These are phyloP conservation scores for Geodia barretti DNA, from an alignment of 37 sponge, comb jelly and placozoan species.

Conservation along the genomic window DNA sequence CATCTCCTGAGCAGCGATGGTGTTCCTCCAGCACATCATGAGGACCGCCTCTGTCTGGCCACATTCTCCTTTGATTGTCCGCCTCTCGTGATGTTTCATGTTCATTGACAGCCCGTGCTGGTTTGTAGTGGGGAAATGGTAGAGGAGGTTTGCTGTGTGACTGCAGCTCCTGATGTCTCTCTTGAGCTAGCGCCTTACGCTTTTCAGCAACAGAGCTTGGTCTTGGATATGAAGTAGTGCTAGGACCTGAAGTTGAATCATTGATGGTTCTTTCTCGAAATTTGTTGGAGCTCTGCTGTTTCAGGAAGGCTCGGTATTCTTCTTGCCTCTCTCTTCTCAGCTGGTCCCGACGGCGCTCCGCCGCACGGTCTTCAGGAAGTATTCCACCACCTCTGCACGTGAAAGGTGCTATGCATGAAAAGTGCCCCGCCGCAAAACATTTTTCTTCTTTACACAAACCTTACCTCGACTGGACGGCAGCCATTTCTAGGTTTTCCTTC, in stretches of 20 bases:
- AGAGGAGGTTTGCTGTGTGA: background rate
- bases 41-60: too few species aligned
- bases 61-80: too few species aligned
- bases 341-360: background rate
- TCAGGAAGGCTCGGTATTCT: slow-evolving; percentile 34
- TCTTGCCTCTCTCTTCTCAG: slow-evolving; percentile 19
- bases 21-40: too few species aligned
- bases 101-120: background rate
- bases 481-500: slow-evolving; percentile 13
- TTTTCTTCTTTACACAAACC: background rate
- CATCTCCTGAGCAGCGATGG: too few species aligned
- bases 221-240: background rate
- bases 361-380: background rate
- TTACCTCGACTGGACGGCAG: background rate
- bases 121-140: too few species aligned
- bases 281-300: background rate
- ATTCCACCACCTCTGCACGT: background rate
- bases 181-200: slow-evolving; percentile 30
- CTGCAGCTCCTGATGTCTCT: slow-evolving; percentile 42
- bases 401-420: background rate
- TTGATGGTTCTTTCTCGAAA: too few species aligned
- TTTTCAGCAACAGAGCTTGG: slow-evolving; percentile 41
- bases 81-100: too few species aligned
- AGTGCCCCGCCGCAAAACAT: background rate
- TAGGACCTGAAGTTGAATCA: too few species aligned